Conservation (phyloP, 2,888 invertebrate species). For the Ophion ellenae region DNA sequence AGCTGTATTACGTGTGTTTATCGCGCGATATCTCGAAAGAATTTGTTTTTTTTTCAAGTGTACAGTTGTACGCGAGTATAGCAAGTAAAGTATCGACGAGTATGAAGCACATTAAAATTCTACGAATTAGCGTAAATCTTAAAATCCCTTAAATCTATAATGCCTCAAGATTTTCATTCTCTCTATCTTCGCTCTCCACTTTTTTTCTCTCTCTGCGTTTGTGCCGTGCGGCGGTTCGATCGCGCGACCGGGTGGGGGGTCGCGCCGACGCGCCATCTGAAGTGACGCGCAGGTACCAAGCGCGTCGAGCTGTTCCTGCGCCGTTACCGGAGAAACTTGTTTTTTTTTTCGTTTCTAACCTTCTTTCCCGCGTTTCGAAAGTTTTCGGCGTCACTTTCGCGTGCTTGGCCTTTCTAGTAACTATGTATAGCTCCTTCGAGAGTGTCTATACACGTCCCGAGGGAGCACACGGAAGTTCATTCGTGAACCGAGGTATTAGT, state of each 20-base stretch:
- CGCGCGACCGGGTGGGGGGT: not conserved
- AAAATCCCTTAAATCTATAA: slow-evolving; percentile 70
- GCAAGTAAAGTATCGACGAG: slow-evolving; percentile 28
- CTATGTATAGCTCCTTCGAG: slow-evolving; percentile 14
- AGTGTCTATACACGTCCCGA: not conserved
- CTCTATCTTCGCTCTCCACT: slow-evolving; percentile 13
- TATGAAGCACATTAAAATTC: slow-evolving; percentile 49
- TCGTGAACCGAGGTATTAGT: slow-evolving; percentile 39
- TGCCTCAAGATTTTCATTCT: slow-evolving; percentile 70
- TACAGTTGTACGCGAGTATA: slow-evolving; percentile 3
- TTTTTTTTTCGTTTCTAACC: not conserved
- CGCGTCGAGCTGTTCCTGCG: not conserved
- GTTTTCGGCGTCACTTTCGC: not conserved
- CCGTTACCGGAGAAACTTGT: not conserved
- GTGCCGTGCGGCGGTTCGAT: not conserved
- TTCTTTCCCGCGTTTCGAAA: not conserved
- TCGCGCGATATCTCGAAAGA: not conserved
- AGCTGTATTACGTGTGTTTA: not conserved
- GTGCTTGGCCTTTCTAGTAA: not conserved
- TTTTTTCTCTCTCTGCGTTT: slow-evolving; percentile 18
- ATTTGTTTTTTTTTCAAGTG: not conserved
- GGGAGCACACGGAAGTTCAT: slow-evolving; percentile 34
- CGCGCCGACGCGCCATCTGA: not conserved
- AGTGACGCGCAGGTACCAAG: not conserved
- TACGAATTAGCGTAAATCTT: slow-evolving; percentile 52